A percentile compares a stretch with the other conserved stretches of the same genome.
These are phyloP conservation scores for Drosophila pseudotalamancana DNA, from an alignment of 2,888 invertebrate species.

Conservation along the genomic window DNA sequence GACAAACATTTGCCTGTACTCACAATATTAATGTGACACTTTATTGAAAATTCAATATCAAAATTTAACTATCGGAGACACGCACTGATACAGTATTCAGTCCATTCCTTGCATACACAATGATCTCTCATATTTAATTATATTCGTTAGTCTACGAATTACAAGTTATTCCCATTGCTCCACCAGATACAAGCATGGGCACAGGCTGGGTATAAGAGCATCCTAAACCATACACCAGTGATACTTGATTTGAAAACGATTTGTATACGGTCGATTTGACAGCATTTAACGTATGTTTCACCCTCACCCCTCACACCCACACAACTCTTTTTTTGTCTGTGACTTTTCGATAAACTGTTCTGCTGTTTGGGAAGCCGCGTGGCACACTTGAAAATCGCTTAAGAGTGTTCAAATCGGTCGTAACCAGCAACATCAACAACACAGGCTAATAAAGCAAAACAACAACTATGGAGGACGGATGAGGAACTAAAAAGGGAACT, in stretches of 20 bases:
- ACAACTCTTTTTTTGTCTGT: not conserved
- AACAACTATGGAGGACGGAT: not conserved
- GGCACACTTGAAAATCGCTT: constrained; percentile 41
- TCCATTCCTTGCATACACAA: constrained; percentile 6
- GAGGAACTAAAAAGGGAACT: constrained; percentile 33
- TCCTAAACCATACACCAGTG: not conserved
- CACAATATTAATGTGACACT: not conserved
- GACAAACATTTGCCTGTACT: not conserved
- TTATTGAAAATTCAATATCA: constrained; percentile 29
- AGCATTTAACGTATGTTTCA: constrained; percentile 33
- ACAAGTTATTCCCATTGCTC: not conserved
- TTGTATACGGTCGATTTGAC: constrained; percentile 60
- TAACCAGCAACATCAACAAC: constrained; percentile 22
- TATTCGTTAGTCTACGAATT: not conserved
- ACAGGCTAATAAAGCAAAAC: constrained; percentile 56
- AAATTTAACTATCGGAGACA: not conserved
- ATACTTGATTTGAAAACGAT: constrained; percentile 57
- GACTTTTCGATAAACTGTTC: not conserved
- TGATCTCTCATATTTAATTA: constrained; percentile 14
- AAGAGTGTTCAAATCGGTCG: constrained; percentile 46
- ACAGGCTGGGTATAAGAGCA: constrained; percentile 1
- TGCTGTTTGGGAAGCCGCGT: constrained; percentile 1
- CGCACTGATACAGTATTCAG: constrained; percentile 9
- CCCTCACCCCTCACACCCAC: not conserved
- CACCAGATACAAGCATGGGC: not conserved